These are phyloP conservation scores for Ochlodes sylvanus DNA, from an alignment of 2,888 invertebrate species.

Conservation along the genomic window DNA sequence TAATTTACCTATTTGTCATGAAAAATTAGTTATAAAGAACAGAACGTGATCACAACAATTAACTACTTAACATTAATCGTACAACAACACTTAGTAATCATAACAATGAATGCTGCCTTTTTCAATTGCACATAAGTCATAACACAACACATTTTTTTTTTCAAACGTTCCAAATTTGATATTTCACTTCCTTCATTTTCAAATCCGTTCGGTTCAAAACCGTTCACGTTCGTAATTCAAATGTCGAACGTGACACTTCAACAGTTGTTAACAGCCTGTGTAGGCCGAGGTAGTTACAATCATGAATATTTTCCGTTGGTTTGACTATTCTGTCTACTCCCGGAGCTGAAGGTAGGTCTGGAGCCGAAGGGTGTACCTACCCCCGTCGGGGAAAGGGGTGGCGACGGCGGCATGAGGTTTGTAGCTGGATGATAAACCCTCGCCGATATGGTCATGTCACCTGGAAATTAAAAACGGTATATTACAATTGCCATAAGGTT, in stretches of 20 bases:
- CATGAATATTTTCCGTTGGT: conserved; percentile 63
- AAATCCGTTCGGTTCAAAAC: conserved; percentile 6
- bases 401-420: conserved; percentile 70
- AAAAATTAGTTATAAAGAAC: background rate
- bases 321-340: conserved; percentile 69
- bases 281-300: conserved; percentile 26
- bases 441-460: conserved; percentile 65
- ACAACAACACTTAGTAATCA: no score
- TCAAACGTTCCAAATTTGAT: background rate
- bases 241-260: background rate
- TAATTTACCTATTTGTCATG: conserved; percentile 1
- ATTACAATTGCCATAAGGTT: background rate
- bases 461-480: conserved; percentile 55
- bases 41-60: background rate
- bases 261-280: background rate
- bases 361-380: conserved; percentile 55
- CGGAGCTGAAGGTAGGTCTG: conserved; percentile 48
- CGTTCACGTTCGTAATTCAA: conserved; percentile 10
- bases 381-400: conserved; percentile 65
- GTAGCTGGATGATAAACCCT: conserved; percentile 77
- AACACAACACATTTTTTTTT: conserved; percentile 10
- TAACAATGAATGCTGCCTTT: background rate
- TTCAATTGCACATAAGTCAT: background rate
- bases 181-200: background rate
- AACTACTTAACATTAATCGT: no score